Conservation (phyloP, 2,888 invertebrate species). For the Dicyrtomina minuta region DNA sequence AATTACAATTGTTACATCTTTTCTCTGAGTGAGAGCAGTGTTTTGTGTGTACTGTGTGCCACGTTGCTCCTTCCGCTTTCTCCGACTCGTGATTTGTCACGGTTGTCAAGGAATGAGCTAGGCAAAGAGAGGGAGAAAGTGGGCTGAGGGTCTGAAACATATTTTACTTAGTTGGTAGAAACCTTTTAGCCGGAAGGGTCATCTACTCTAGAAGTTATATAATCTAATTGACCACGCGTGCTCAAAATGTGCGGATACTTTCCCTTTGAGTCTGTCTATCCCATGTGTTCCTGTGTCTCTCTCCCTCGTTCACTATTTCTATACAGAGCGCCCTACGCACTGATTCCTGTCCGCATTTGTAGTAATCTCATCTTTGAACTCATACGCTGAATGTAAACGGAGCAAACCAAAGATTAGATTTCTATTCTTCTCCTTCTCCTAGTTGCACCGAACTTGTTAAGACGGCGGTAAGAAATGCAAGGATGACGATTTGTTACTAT, state of each 20-base stretch:
- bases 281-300: not conserved
- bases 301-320: not conserved
- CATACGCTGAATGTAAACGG: slow-evolving; percentile 3
- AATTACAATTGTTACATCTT: not conserved
- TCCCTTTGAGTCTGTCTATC: slow-evolving; percentile 11
- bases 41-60: not conserved
- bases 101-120: not conserved
- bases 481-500: too few relatives aligned
- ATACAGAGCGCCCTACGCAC: not conserved
- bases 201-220: slow-evolving; percentile 13
- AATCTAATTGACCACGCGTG: slow-evolving; percentile 14
- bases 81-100: not conserved
- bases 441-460: not conserved
- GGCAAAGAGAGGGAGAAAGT: too few relatives aligned
- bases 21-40: not conserved
- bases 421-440: not conserved
- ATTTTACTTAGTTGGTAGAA: not conserved
- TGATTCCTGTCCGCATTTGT: not conserved
- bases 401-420: slow-evolving; percentile 2
- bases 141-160: not conserved
- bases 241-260: not conserved
- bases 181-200: slow-evolving; percentile 16
- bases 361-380: not conserved
- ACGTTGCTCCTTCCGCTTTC: not conserved
- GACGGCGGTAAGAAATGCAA: not conserved